These are phyloP conservation scores for Hylaea fasciaria DNA, from an alignment of 2,888 invertebrate species.

Conservation along the genomic window DNA sequence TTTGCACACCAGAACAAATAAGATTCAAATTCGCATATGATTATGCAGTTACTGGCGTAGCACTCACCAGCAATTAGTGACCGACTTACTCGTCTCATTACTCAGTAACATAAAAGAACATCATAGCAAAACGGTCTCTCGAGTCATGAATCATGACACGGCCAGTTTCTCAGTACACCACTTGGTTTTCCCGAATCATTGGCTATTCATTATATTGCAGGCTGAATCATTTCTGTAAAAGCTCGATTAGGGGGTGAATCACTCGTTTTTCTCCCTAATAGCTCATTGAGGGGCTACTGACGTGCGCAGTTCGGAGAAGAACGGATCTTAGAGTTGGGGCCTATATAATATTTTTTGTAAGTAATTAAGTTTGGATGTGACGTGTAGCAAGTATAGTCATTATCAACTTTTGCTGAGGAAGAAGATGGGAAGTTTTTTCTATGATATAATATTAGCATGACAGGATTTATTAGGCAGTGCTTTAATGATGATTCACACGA, in stretches of 20 bases:
- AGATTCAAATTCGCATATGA: too few relatives aligned
- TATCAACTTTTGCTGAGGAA: too few relatives aligned
- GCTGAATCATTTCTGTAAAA: conserved; percentile 61
- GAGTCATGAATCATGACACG: conserved; percentile 24
- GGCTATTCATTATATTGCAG: conserved; percentile 48
- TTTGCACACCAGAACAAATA: too few relatives aligned
- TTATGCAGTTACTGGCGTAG: too few relatives aligned
- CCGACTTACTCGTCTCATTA: conserved; percentile 7
- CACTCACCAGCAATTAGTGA: too few relatives aligned
- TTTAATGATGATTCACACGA: conserved; percentile 12
- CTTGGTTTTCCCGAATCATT: conserved; percentile 50
- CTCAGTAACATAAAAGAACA: too few relatives aligned
- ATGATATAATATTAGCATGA: too few relatives aligned
- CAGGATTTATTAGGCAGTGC: too few relatives aligned
- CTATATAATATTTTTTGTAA: conserved; percentile 29
- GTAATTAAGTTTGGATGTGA: conserved; percentile 24
- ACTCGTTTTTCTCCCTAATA: conserved; percentile 50
- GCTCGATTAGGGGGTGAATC: conserved; percentile 58
- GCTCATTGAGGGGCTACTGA: conserved; percentile 49
- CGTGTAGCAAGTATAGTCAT: too few relatives aligned
- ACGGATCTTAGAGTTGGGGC: conserved; percentile 34
- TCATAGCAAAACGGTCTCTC: conserved; percentile 11
- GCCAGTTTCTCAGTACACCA: conserved; percentile 42
- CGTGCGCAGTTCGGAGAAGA: conserved; percentile 53
- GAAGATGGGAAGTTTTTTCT: too few relatives aligned